Percentiles rank a stretch among this genome's conserved stretches.
Conservation (phyloP, 1,140 invertebrate genomes). For the Whitmania pigra region DNA sequence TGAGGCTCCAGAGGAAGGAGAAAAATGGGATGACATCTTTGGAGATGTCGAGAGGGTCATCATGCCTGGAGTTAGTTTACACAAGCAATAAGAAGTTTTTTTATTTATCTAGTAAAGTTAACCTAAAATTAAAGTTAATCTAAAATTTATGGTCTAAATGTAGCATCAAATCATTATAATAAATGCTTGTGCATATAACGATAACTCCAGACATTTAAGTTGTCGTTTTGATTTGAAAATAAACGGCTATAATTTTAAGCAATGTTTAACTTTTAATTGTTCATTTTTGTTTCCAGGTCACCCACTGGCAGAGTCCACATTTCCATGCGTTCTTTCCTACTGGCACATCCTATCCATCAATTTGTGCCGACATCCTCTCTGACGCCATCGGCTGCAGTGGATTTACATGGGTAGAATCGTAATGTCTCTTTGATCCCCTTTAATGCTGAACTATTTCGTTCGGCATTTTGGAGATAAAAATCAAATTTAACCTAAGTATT, state of each 20-base stretch:
- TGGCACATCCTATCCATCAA: conserved; percentile 76
- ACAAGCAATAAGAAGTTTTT: too few relatives aligned
- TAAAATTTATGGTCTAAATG: background rate
- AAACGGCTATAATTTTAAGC: background rate
- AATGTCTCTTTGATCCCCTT: too few relatives aligned
- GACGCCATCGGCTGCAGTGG: conserved; percentile 70
- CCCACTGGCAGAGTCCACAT: conserved; percentile 84
- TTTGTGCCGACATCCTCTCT: conserved; percentile 74
- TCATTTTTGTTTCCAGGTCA: conserved; percentile 50
- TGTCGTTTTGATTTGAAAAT: background rate
- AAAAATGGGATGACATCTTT: conserved; percentile 84
- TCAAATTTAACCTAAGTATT: too few relatives aligned
- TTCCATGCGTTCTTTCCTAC: conserved; percentile 93
- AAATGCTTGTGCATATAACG: too few relatives aligned
- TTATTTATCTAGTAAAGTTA: too few relatives aligned
- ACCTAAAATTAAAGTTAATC: too few relatives aligned
- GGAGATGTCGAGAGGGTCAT: conserved; percentile 84
- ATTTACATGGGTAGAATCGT: conserved; percentile 67
- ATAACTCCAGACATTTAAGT: background rate
- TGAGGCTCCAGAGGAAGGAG: conserved; percentile 68
- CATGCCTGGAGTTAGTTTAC: conserved; percentile 65
- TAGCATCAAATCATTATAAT: background rate
- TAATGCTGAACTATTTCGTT: too few relatives aligned
- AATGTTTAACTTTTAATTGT: too few relatives aligned
- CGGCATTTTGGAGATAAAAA: too few relatives aligned